Conservation (phyloP, 92 coral and sea anemone species). For the Zoanthus solanderi region DNA sequence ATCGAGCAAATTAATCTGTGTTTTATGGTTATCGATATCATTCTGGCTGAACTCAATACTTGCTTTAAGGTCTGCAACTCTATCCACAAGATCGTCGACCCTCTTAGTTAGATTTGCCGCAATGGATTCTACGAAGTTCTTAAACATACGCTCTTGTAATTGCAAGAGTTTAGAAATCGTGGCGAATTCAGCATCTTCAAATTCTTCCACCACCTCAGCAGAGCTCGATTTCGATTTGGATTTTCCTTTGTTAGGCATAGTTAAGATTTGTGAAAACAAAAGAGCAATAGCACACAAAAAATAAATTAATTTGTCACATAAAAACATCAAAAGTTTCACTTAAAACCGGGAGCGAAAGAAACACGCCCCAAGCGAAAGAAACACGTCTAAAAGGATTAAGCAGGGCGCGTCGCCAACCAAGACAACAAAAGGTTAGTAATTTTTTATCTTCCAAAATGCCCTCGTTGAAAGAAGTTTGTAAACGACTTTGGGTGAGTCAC, state of each 20-base stretch:
- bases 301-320: too few relatives aligned
- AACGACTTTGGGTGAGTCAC: background rate
- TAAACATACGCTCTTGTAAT: slow-evolving; percentile 38
- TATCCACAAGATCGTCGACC: slow-evolving; percentile 47
- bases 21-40: slow-evolving; percentile 1
- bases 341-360: too few relatives aligned
- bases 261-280: too few relatives aligned
- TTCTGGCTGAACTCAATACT: slow-evolving; percentile 48
- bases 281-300: too few relatives aligned
- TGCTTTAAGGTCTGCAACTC: slow-evolving; percentile 32
- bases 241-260: too few relatives aligned
- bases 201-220: too few relatives aligned
- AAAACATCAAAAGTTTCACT: too few relatives aligned
- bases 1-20: too few relatives aligned
- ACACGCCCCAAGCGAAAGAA: background rate
- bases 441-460: too few relatives aligned
- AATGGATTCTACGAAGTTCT: slow-evolving; percentile 22
- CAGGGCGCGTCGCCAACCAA: background rate
- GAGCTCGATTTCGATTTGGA: too few relatives aligned
- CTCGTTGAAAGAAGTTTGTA: background rate
- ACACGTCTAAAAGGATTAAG: background rate
- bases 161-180: slow-evolving; percentile 15
- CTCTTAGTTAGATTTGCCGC: slow-evolving; percentile 19
- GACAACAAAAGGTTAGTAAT: background rate
- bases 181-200: background rate